These are phyloP conservation scores for Rhopilema esculentum DNA, from an alignment of 30 jellyfish, hydroid and myxozoan species.

Conservation along the genomic window DNA sequence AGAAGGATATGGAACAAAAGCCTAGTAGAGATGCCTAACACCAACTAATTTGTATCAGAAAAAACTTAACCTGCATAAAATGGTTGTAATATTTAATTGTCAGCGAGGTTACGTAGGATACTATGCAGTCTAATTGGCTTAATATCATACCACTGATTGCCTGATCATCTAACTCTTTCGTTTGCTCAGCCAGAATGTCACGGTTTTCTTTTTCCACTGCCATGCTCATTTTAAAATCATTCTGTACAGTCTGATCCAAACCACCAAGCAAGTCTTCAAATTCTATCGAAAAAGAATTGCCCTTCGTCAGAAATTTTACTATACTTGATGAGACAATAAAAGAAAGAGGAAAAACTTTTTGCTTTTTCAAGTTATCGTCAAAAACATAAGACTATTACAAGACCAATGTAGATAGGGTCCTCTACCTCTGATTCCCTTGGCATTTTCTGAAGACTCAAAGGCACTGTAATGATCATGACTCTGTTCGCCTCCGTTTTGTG, in stretches of 20 bases:
- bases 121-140: not conserved
- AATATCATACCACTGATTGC: not conserved
- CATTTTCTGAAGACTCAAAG: slow-evolving; percentile 73
- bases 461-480: slow-evolving; percentile 80
- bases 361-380: no score
- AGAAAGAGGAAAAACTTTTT: no score
- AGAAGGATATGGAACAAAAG: no score
- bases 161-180: no score
- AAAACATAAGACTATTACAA: no score
- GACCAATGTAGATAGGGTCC: not conserved
- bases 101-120: no score
- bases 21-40: no score
- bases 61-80: no score
- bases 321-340: no score
- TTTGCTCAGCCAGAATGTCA: not conserved
- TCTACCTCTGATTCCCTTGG: slow-evolving; percentile 50
- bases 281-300: slow-evolving; percentile 34
- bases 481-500: slow-evolving; percentile 25
- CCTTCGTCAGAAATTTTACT: no score
- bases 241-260: slow-evolving; percentile 48
- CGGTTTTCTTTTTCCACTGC: not conserved
- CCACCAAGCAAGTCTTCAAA: slow-evolving; percentile 90
- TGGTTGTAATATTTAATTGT: no score
- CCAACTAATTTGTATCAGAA: no score
- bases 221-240: slow-evolving; percentile 9